Evolutionary conservation across 2,113 vertebrate species (phyloP).

Genomic region (Campylomormyrus tamandua): DNA sequence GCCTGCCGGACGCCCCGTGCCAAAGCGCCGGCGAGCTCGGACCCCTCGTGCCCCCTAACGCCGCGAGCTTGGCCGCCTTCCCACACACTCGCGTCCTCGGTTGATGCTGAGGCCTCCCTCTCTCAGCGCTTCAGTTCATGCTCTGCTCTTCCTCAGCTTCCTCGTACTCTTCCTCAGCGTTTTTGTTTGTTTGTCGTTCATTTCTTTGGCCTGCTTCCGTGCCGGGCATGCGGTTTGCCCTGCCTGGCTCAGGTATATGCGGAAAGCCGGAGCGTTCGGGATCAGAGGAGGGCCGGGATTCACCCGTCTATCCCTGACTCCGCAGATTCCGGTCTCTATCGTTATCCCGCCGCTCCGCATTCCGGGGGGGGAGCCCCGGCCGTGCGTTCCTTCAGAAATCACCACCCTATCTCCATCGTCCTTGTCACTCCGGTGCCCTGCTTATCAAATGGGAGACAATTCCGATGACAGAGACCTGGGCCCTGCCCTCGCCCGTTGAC

Average conservation of each 20-base stretch:
- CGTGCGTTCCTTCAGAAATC: slow-evolving; percentile 37
- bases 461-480: slow-evolving; percentile 55
- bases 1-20: neutral
- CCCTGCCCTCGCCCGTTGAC: slow-evolving; percentile 12
- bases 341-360: neutral
- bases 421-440: slow-evolving; percentile 62
- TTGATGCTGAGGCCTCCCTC: neutral
- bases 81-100: neutral
- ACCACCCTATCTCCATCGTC: slow-evolving; percentile 36
- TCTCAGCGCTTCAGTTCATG: neutral
- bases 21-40: neutral
- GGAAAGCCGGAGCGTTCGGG: neutral
- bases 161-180: neutral
- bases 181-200: neutral
- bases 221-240: neutral
- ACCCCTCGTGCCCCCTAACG: neutral
- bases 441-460: slow-evolving; percentile 58
- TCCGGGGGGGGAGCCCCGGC: neutral
- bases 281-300: neutral
- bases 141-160: neutral
- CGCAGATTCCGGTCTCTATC: neutral
- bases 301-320: neutral
- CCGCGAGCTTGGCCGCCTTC: neutral
- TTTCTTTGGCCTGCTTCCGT: neutral
- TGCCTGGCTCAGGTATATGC: neutral